phyloP scores from a whole-genome alignment of 2,113 vertebrate genomes.

The Anguilla japonica region DNA sequence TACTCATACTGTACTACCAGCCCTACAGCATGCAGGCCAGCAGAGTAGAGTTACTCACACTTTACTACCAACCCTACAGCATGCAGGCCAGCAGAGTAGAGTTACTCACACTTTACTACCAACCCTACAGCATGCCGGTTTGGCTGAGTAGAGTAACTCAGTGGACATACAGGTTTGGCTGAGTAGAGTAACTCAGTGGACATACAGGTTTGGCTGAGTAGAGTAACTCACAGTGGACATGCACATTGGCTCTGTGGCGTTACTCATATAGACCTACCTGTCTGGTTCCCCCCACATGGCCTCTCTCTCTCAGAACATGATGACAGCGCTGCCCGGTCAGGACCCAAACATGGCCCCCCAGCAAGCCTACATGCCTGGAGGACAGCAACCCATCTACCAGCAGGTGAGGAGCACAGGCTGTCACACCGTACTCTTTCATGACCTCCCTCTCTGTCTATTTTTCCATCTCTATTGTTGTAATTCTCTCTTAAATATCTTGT shows the following conservation, averaged over 20 bases:
- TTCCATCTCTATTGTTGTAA: no score
- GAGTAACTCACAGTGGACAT: no score
- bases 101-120: no score
- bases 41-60: constrained; percentile 10
- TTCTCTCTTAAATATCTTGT: not conserved
- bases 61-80: no score
- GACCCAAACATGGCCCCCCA: constrained; percentile 80
- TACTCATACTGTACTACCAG: not conserved
- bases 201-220: not conserved
- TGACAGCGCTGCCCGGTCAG: constrained; percentile 83
- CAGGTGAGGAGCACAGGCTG: constrained; percentile 72
- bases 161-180: no score
- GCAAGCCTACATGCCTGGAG: constrained; percentile 74
- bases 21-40: not conserved
- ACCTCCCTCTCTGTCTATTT: not conserved
- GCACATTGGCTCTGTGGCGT: no score
- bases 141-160: no score
- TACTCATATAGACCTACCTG: not conserved
- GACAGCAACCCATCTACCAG: constrained; percentile 92
- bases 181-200: no score
- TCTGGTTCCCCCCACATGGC: not conserved
- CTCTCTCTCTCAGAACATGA: constrained; percentile 72
- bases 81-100: constrained; percentile 12
- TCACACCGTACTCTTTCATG: not conserved
- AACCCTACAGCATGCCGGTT: no score